Base-by-base conservation (phyloP, 2,888 invertebrate genomes). In the Nowickia ferox region DNA sequence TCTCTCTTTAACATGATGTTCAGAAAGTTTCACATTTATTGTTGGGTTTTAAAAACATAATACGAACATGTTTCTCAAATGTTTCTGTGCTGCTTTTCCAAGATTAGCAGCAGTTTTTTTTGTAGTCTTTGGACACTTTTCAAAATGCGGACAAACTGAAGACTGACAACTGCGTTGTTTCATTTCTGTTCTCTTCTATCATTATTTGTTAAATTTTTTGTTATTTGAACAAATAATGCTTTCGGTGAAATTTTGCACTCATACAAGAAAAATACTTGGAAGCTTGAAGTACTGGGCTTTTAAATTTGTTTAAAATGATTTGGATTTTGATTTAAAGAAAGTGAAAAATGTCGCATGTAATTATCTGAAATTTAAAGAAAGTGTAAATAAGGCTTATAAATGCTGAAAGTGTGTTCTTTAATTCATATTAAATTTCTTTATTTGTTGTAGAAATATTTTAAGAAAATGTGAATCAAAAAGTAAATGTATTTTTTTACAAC, bases 131-230 rank as follows among this genome's bases (percentile, higher is more conserved):
- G 65, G 51, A 72, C 72, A 68, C 68, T 80, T 57, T 57, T 65
- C 51, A 69, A 84, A 88, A 87, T 87, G 87, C 88, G 88, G 74
- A 76, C 87, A 87, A 80, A 84, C 46, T 83, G 88, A 88, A 88
- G 87, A 87, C 88, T 66, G 74, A 84, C 87, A 88, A 88, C 83
- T 88, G 88, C 84, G 17, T 51, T 53, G 9, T 53, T 55, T 22
- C 65, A 59, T 48, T 53, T 48, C 65, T 42, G n/a, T 68, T 10
- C 40, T 75, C 42, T 66, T 57, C 46, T 69, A 8, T 1, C 15
- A 19, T 75, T 68, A 30, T n/a, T 51, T 48, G 19, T 42, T 15
- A 48, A n/a, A n/a, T n/a, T n/a, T 48, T 13, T 48, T 15, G 11
- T 11, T 15, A 5, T 13, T 68, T 30, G 19, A 30, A 22, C 42